Percentiles rank a stretch among this genome's conserved stretches.
Evolutionary conservation across 2,888 invertebrate species (phyloP).

Genomic region (Meiosimyza decipiens): DNA sequence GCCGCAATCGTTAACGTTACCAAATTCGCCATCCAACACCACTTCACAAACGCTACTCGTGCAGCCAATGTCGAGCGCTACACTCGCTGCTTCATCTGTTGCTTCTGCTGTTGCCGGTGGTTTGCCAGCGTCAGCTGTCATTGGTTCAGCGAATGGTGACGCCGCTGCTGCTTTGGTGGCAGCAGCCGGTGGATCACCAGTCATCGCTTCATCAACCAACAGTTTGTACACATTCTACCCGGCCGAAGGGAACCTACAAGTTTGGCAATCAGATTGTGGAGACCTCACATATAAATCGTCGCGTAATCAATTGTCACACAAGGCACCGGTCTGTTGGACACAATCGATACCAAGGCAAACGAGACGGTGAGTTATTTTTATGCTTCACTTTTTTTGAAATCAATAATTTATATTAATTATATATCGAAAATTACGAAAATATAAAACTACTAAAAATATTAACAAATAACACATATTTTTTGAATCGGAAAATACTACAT

Average conservation of each 20-base stretch:
- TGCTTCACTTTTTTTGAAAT: neutral
- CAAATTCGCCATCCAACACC: slow-evolving; percentile 42
- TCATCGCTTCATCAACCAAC: slow-evolving; percentile 65
- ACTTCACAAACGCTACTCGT: slow-evolving; percentile 59
- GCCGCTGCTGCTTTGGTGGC: slow-evolving; percentile 55
- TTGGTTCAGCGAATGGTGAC: slow-evolving; percentile 49
- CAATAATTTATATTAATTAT: too few relatives aligned
- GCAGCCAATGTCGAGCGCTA: slow-evolving; percentile 63
- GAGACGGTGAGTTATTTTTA: slow-evolving; percentile 61
- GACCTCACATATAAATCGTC: slow-evolving; percentile 66
- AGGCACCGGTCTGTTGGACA: slow-evolving; percentile 67
- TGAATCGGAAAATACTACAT: too few relatives aligned
- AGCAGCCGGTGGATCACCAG: slow-evolving; percentile 58
- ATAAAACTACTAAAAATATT: too few relatives aligned
- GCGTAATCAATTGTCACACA: slow-evolving; percentile 63
- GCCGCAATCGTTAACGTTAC: slow-evolving; percentile 24
- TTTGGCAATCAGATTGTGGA: slow-evolving; percentile 66
- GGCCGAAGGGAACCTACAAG: slow-evolving; percentile 66
- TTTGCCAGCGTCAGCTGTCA: slow-evolving; percentile 42
- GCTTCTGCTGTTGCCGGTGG: slow-evolving; percentile 43
- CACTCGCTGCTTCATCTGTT: slow-evolving; percentile 52
- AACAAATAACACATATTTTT: too few relatives aligned
- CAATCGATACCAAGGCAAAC: slow-evolving; percentile 67
- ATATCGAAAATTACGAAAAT: too few relatives aligned
- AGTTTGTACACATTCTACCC: slow-evolving; percentile 67